phyloP scores from a whole-genome alignment of 1,140 invertebrate genomes.

The Cardiocondyla obscurior region DNA sequence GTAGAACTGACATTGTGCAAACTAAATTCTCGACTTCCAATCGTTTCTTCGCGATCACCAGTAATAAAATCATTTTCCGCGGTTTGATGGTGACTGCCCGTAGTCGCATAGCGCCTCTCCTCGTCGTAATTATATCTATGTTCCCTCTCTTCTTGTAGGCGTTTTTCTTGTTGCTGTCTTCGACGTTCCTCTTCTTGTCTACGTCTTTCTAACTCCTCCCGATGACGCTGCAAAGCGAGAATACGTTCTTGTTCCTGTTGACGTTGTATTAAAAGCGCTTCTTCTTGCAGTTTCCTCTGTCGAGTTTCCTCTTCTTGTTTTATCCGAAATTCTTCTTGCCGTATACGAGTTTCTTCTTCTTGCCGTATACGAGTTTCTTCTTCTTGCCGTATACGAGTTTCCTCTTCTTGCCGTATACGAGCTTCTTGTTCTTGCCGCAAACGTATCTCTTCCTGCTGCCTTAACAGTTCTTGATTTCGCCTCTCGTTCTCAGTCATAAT shows the following conservation, averaged over 20 bases:
- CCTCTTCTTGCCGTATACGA: neutral
- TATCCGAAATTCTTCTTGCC: no score
- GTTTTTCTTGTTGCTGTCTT: conserved; percentile 42
- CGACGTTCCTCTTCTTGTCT: conserved; percentile 34
- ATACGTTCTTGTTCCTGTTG: conserved; percentile 59
- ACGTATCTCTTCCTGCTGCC: conserved; percentile 39
- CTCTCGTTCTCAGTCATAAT: conserved; percentile 19
- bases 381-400: neutral
- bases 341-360: neutral
- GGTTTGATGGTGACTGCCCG: conserved; percentile 15
- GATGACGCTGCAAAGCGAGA: conserved; percentile 8
- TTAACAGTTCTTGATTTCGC: conserved; percentile 8
- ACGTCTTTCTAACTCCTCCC: conserved; percentile 55
- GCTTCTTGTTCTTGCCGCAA: neutral
- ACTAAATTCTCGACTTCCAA: conserved; percentile 66
- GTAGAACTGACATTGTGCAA: conserved; percentile 71
- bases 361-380: conserved; percentile 25
- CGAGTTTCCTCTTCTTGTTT: neutral
- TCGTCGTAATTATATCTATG: conserved; percentile 62
- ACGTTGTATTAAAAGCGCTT: conserved; percentile 13
- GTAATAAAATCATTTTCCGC: conserved; percentile 64
- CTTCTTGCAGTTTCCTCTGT: conserved; percentile 7
- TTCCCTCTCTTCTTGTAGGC: conserved; percentile 34
- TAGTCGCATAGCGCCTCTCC: conserved; percentile 38
- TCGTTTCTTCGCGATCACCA: conserved; percentile 74